A percentile compares a stretch with the other conserved stretches of the same genome.
phyloP scores from a whole-genome alignment of 2,888 invertebrate genomes.

The Oeneis ivallda region DNA sequence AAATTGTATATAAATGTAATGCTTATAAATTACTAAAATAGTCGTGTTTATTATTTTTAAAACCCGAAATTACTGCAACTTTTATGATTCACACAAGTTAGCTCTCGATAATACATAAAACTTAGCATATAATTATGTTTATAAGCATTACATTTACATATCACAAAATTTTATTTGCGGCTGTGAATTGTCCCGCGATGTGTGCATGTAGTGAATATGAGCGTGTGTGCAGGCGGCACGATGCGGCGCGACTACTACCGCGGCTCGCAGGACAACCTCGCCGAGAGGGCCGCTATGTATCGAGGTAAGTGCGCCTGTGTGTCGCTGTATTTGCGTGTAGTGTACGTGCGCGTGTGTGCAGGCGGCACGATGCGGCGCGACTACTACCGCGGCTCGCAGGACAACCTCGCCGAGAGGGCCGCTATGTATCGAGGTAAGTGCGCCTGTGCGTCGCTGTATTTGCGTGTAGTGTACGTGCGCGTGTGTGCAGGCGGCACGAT shows the following conservation, averaged over 20 bases:
- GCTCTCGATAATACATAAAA: too few relatives aligned
- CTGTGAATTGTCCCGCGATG: constrained; percentile 3
- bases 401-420: constrained; percentile 89
- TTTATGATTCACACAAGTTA: too few relatives aligned
- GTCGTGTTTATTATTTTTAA: too few relatives aligned
- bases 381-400: constrained; percentile 95
- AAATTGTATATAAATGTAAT: neutral
- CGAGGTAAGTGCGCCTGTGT: constrained; percentile 81
- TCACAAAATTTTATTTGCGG: constrained; percentile 9
- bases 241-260: constrained; percentile 95
- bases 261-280: constrained; percentile 94
- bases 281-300: constrained; percentile 86
- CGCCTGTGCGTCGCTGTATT: too few relatives aligned
- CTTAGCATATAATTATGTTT: too few relatives aligned
- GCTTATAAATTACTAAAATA: neutral
- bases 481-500: constrained; percentile 76
- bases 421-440: constrained; percentile 87
- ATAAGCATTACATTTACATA: constrained; percentile 5
- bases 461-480: constrained; percentile 35
- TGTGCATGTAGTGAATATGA: constrained; percentile 31
- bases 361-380: constrained; percentile 88
- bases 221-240: constrained; percentile 61
- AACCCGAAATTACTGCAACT: too few relatives aligned
- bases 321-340: constrained; percentile 13
- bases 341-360: constrained; percentile 47